Percentiles rank a stretch among this genome's conserved stretches.
Evolutionary conservation across 2,113 vertebrate genomes (phyloP).

Genomic region (Pogona vitticeps): DNA sequence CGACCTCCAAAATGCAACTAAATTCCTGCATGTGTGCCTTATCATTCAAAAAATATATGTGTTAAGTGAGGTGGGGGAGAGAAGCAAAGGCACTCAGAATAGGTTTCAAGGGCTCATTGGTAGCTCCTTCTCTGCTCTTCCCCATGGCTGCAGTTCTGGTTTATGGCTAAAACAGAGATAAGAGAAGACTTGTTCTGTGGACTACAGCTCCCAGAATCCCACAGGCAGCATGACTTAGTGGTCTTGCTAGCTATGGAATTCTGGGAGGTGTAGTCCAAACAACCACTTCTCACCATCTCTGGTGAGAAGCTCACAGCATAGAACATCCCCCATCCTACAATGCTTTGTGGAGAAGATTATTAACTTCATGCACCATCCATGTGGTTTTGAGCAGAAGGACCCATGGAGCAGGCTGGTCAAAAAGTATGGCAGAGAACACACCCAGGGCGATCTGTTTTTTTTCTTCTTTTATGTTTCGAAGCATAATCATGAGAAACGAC

Average conservation of each 20-base stretch:
- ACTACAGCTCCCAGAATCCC: no score
- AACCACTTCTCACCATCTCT: no score
- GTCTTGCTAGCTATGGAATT: no score
- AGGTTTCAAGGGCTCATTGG: neutral
- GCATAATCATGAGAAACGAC: neutral
- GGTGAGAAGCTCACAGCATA: neutral
- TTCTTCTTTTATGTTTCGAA: conserved; percentile 7
- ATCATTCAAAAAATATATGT: no score
- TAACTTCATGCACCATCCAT: neutral
- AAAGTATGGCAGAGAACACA: neutral
- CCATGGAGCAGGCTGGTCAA: neutral
- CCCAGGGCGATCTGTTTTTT: neutral
- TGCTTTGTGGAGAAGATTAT: neutral
- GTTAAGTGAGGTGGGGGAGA: no score
- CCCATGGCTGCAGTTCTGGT: neutral
- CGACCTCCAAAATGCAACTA: no score
- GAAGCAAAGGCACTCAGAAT: neutral
- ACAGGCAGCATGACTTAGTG: no score
- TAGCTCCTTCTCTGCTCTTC: neutral
- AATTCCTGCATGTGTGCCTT: no score
- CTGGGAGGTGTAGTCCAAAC: no score
- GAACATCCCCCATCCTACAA: neutral
- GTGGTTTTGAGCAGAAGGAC: neutral
- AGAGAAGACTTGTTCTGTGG: no score
- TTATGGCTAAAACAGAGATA: no score